A percentile compares a stretch with the other conserved stretches of the same genome.
These are phyloP conservation scores for Ptycholaimellus sp. DNA, from an alignment of 2,888 invertebrate genomes.

Conservation along the genomic window DNA sequence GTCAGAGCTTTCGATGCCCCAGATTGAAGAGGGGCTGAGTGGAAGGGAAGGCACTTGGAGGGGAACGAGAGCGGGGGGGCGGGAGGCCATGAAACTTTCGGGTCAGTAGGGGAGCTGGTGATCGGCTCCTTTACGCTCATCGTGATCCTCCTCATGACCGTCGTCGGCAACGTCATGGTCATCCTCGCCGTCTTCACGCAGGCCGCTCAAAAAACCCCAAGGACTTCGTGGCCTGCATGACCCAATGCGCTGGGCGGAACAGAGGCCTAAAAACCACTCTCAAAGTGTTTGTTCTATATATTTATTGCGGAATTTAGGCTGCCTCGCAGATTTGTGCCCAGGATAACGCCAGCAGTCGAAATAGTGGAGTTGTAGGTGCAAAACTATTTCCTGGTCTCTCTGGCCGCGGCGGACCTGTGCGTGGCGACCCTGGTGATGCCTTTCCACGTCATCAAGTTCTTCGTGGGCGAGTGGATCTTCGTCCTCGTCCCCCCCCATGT, in stretches of 20 bases:
- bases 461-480: constrained; percentile 58
- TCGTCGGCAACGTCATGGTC: constrained; percentile 71
- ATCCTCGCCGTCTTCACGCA: constrained; percentile 86
- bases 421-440: constrained; percentile 39
- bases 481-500: constrained; percentile 72
- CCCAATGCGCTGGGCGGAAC: no score
- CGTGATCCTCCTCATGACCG: constrained; percentile 59
- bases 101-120: constrained; percentile 16
- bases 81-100: no score
- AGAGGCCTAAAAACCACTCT: no score
- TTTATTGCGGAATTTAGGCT: no score
- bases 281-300: no score
- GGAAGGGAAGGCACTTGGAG: no score
- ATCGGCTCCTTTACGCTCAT: constrained; percentile 43
- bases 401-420: constrained; percentile 59
- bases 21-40: no score
- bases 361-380: constrained; percentile 34
- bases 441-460: constrained; percentile 68
- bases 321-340: no score
- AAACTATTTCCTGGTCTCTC: constrained; percentile 80
- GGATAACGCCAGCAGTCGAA: constrained; percentile 10
- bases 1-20: no score
- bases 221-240: neutral
- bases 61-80: no score
- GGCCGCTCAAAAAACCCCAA: constrained; percentile 55